Evolutionary conservation across 2,888 invertebrate genomes (phyloP).

Genomic region (Drosophila merina): DNA sequence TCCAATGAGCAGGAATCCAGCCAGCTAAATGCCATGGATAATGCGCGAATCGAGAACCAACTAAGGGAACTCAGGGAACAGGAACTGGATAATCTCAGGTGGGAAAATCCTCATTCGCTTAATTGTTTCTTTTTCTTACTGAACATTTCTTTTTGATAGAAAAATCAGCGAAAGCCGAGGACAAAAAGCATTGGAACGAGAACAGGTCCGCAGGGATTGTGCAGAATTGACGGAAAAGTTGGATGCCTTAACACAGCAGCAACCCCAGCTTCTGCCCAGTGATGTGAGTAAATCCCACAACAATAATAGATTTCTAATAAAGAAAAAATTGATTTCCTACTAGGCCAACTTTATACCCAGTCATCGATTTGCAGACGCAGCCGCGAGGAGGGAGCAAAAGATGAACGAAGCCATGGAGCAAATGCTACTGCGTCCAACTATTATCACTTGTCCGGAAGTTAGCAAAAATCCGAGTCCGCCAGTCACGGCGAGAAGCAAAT

Average conservation of each 20-base stretch:
- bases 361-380: conserved; percentile 83
- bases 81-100: conserved; percentile 72
- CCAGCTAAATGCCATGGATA: conserved; percentile 76
- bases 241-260: conserved; percentile 83
- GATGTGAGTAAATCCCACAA: conserved; percentile 64
- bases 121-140: not conserved
- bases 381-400: conserved; percentile 84
- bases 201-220: conserved; percentile 85
- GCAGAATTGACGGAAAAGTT: conserved; percentile 84
- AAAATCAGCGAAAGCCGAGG: conserved; percentile 75
- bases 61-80: conserved; percentile 61
- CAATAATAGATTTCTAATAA: not conserved
- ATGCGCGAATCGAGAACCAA: conserved; percentile 73
- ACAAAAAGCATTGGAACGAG: conserved; percentile 85
- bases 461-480: not conserved
- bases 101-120: not conserved
- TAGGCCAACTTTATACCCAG: conserved; percentile 84
- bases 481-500: conserved; percentile 4
- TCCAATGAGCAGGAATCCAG: conserved; percentile 63
- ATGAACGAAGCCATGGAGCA: conserved; percentile 85
- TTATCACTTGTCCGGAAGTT: conserved; percentile 82
- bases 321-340: not conserved
- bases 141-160: conserved; percentile 48
- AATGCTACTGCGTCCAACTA: conserved; percentile 78
- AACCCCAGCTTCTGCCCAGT: conserved; percentile 66